A percentile compares a stretch with the other conserved stretches of the same genome.
phyloP scores from a whole-genome alignment of 2,797 vertebrate genomes.

The Denticeps clupeoides region DNA sequence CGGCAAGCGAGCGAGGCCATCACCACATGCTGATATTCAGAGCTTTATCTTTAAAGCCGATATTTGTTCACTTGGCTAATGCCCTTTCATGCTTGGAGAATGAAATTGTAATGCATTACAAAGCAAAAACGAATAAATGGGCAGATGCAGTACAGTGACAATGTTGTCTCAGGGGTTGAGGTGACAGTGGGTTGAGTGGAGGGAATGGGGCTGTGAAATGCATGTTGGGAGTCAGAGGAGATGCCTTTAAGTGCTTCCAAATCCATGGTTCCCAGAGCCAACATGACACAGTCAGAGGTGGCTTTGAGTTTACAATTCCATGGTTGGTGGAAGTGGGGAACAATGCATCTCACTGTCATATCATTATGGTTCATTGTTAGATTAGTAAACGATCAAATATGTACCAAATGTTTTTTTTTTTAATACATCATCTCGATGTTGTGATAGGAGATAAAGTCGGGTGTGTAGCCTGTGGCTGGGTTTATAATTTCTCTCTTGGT shows the following conservation, averaged over 20 bases:
- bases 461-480: conserved; percentile 30
- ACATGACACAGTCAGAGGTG: too few relatives aligned
- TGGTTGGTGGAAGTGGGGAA: too few relatives aligned
- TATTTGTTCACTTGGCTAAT: conserved; percentile 33
- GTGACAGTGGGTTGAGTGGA: too few relatives aligned
- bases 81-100: conserved; percentile 27
- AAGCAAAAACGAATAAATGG: conserved; percentile 24
- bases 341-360: conserved; percentile 15
- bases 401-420: conserved; percentile 22
- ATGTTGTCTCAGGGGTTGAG: too few relatives aligned
- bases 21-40: too few relatives aligned
- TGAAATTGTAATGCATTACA: conserved; percentile 24
- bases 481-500: conserved; percentile 29
- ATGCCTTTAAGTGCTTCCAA: too few relatives aligned
- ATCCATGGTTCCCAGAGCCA: too few relatives aligned
- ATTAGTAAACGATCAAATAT: conserved; percentile 41
- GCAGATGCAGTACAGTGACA: conserved; percentile 11
- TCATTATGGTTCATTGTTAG: conserved; percentile 36
- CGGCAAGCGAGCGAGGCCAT: background rate
- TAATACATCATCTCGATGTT: conserved; percentile 12
- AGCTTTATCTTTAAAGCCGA: conserved; percentile 18
- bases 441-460: conserved; percentile 34
- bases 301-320: too few relatives aligned
- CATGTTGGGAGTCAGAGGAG: too few relatives aligned
- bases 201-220: too few relatives aligned